Evolutionary conservation across 1,140 invertebrate species (phyloP).

Genomic region (Sipha flava): DNA sequence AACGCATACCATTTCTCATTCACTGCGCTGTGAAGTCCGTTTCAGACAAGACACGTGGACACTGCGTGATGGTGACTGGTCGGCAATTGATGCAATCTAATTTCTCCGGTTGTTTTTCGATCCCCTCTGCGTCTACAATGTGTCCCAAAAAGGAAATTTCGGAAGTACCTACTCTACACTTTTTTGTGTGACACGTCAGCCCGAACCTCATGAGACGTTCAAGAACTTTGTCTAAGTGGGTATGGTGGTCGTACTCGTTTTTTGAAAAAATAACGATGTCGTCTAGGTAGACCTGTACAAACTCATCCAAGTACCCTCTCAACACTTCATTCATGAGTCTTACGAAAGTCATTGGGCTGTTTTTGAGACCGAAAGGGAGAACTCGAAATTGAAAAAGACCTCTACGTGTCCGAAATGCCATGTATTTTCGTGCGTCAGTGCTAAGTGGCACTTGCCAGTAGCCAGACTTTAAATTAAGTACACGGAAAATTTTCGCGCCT

Average conservation of each 20-base stretch:
- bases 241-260: not conserved
- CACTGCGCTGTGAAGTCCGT: too few relatives aligned
- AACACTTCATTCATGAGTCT: slow-evolving; percentile 41
- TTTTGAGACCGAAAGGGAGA: slow-evolving; percentile 46
- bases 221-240: not conserved
- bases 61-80: too few relatives aligned
- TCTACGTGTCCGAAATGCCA: slow-evolving; percentile 44
- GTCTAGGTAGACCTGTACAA: not conserved
- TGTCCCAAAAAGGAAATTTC: slow-evolving; percentile 44
- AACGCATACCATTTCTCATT: too few relatives aligned
- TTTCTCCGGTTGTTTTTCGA: slow-evolving; percentile 42
- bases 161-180: slow-evolving; percentile 39
- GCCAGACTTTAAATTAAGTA: not conserved
- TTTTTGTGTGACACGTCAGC: slow-evolving; percentile 35
- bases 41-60: too few relatives aligned
- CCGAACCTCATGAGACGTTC: not conserved
- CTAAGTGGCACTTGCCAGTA: slow-evolving; percentile 32
- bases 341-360: slow-evolving; percentile 45
- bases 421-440: slow-evolving; percentile 42
- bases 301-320: not conserved
- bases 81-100: slow-evolving; percentile 40
- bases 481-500: not conserved
- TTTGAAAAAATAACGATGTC: not conserved
- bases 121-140: slow-evolving; percentile 41
- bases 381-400: slow-evolving; percentile 43